Evolutionary conservation across 2,888 invertebrate genomes (phyloP), one percentile per base, ranked within the genome.

Genomic region (Vannuccia rotundouncinata): DNA sequence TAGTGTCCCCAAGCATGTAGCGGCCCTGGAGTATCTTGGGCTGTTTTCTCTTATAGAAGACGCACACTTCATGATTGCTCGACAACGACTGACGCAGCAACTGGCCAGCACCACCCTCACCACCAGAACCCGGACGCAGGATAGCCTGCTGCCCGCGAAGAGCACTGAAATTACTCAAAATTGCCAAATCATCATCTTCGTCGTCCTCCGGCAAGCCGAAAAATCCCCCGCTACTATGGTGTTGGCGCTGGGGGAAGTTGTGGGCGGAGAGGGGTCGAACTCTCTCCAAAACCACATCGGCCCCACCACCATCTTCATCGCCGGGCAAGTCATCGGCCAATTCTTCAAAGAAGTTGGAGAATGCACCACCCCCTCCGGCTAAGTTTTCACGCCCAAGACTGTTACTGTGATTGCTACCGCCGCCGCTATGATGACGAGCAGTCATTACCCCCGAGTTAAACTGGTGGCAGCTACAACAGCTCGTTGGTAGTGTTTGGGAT

Each of bases 1-100:
- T 78, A 1, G 78, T 78, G 27, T 78, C 78, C 1, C 78, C 77
- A 17, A 77, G 66, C 66, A 66, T 66, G 25, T 66, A 66, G 5
- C 25, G 10, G 13, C 22, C 22, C 5, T 66, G 66, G 5, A 66
- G 66, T 5, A 66, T 66, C 22, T 66, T 66, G 66, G 66, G 66
- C 66, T 66, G 66, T 27, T 66, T 66, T 22, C 66, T 5, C 25
- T 66, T 66, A 27, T 66, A 66, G 22, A 66, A 66, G 66, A 66
- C 66, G 25, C 66, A 66, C 10, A 66, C 66, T 22, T 66, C 66
- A 22, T 66, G 66, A 5, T 66, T 5, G 25, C 66, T 66, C 5
- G 66, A 66, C 22, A 66, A 13, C 10, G 66, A 66, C 66, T 66
- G 66, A 27, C 66, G 66, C 66, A 66, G 25, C 5, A 66, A 27